Conservation (phyloP, 2,797 vertebrate species). For the Alouatta caraya region DNA sequence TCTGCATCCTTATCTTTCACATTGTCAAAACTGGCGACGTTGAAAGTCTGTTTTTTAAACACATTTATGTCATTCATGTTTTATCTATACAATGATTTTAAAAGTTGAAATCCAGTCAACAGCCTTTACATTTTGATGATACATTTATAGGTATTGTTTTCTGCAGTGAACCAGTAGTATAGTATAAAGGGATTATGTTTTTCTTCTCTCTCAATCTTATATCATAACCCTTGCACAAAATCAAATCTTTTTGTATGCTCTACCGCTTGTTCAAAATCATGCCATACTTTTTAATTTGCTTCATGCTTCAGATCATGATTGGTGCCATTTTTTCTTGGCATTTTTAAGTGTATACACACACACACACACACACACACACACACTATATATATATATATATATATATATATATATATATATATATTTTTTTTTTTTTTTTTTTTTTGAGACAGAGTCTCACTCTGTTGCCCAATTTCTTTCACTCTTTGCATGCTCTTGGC, state of each 20-base stretch:
- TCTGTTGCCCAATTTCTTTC: no score
- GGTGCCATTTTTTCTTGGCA: not conserved
- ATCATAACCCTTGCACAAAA: not conserved
- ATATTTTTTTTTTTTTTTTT: not conserved
- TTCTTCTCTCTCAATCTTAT: not conserved
- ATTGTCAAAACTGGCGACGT: not conserved
- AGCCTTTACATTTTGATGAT: not conserved
- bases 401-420: no score
- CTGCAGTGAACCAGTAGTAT: not conserved
- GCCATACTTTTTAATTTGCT: not conserved
- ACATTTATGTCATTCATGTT: not conserved
- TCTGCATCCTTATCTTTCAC: not conserved
- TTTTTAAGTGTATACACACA: not conserved
- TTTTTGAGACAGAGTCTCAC: not conserved
- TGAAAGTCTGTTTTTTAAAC: not conserved
- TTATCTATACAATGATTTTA: not conserved
- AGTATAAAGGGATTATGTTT: not conserved
- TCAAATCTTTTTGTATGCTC: not conserved
- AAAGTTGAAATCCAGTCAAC: not conserved
- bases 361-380: no score
- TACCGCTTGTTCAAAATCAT: not conserved
- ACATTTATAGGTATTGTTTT: not conserved
- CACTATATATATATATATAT: no score
- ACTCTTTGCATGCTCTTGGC: rapidly evolving
- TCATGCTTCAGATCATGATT: not conserved